Evolutionary conservation across 2,888 invertebrate genomes (phyloP).

Genomic region (Augochlorella aurata): DNA sequence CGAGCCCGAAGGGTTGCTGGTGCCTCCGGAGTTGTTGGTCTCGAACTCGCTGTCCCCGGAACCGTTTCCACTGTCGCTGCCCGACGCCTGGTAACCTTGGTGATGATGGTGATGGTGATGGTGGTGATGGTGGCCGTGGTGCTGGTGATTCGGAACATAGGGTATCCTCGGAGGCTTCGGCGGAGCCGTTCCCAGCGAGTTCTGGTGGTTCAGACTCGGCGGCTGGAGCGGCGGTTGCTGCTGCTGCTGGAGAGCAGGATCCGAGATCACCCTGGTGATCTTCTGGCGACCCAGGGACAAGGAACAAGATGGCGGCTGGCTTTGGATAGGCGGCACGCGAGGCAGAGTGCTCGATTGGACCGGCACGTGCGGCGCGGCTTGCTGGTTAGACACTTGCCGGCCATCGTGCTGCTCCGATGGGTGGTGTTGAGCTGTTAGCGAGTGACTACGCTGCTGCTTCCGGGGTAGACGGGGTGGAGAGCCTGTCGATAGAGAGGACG

Average conservation of each 20-base stretch:
- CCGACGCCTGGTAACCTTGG: slow-evolving; percentile 88
- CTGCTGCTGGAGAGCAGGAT: slow-evolving; percentile 80
- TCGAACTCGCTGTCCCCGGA: slow-evolving; percentile 87
- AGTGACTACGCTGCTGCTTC: slow-evolving; percentile 90
- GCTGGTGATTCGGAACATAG: slow-evolving; percentile 75
- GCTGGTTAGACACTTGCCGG: slow-evolving; percentile 50
- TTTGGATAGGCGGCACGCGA: slow-evolving; percentile 76
- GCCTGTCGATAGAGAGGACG: slow-evolving; percentile 83
- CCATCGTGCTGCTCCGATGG: slow-evolving; percentile 54
- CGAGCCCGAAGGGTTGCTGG: slow-evolving; percentile 75
- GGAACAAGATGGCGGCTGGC: slow-evolving; percentile 77
- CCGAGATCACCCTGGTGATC: slow-evolving; percentile 85
- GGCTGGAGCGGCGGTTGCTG: slow-evolving; percentile 66
- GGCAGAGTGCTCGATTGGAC: slow-evolving; percentile 77
- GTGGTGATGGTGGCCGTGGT: slow-evolving; percentile 70
- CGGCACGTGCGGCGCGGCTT: slow-evolving; percentile 55
- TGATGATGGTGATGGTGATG: slow-evolving; percentile 74
- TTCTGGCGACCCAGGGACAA: slow-evolving; percentile 79
- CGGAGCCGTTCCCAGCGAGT: slow-evolving; percentile 80
- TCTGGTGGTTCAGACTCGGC: slow-evolving; percentile 70
- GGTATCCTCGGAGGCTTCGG: slow-evolving; percentile 87
- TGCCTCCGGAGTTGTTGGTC: slow-evolving; percentile 76
- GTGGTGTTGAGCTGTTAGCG: slow-evolving; percentile 85
- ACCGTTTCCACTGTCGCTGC: slow-evolving; percentile 94
- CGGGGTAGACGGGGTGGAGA: slow-evolving; percentile 81